Conservation (phyloP, 2,113 vertebrate species). For the Myxocyprinus asiaticus region DNA sequence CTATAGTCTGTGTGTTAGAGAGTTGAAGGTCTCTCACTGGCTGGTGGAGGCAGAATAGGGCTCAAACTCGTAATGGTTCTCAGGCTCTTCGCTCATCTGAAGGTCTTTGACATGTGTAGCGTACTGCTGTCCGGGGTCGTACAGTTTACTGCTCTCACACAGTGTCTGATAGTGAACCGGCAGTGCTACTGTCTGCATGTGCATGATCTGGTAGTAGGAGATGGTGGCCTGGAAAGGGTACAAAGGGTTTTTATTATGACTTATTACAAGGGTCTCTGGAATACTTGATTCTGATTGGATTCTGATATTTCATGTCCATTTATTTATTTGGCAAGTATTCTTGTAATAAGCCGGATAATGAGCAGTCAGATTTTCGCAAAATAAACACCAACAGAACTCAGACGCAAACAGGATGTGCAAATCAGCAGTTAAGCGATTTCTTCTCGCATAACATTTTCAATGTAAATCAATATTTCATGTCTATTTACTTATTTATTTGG, state of each 20-base stretch:
- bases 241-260: not conserved
- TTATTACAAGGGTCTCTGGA: too few relatives aligned
- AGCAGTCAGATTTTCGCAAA: too few relatives aligned
- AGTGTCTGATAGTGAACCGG: slow-evolving; percentile 94
- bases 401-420: too few relatives aligned
- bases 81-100: slow-evolving; percentile 82
- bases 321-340: too few relatives aligned
- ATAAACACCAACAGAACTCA: too few relatives aligned
- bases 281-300: too few relatives aligned
- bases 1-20: not conserved
- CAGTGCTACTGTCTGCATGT: slow-evolving; percentile 89
- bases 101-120: slow-evolving; percentile 85
- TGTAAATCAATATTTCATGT: too few relatives aligned
- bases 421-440: too few relatives aligned
- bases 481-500: too few relatives aligned
- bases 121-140: slow-evolving; percentile 92
- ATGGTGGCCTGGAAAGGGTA: slow-evolving; percentile 83
- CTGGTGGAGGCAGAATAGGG: slow-evolving; percentile 74
- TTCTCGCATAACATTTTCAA: too few relatives aligned
- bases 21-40: slow-evolving; percentile 60
- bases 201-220: slow-evolving; percentile 96
- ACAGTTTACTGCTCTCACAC: slow-evolving; percentile 96
- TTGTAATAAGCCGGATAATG: too few relatives aligned
- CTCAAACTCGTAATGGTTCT: slow-evolving; percentile 83
- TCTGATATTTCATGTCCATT: too few relatives aligned